Conservation (phyloP, 2,797 vertebrate genomes). For the Phylloscopus collybita region DNA sequence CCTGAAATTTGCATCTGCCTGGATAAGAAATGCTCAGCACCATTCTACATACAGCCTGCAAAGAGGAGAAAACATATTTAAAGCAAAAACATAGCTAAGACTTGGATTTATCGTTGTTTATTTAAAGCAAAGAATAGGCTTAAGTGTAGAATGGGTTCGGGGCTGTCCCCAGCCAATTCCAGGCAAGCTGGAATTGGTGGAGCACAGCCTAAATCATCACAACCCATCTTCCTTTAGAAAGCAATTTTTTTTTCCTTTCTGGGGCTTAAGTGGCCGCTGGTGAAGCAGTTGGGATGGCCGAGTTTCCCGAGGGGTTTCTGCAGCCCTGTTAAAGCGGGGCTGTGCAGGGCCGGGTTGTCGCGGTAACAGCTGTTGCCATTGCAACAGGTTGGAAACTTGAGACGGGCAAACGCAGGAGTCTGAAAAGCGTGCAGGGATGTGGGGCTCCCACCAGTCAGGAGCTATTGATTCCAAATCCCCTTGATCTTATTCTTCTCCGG, state of each 20-base stretch:
- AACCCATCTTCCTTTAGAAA: conserved; percentile 33
- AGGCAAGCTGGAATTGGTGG: not conserved
- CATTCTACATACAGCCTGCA: not conserved
- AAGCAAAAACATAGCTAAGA: not conserved
- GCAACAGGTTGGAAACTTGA: conserved; percentile 60
- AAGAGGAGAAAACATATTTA: not conserved
- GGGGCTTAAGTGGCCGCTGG: not conserved
- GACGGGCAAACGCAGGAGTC: conserved; percentile 15
- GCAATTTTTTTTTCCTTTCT: conserved; percentile 37
- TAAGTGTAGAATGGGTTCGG: not conserved
- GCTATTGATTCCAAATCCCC: conserved; percentile 58
- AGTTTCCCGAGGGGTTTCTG: not conserved
- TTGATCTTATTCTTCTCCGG: conserved; percentile 40
- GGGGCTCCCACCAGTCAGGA: conserved; percentile 4
- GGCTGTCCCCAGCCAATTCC: not conserved
- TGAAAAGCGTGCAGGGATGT: conserved; percentile 11
- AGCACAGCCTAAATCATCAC: not conserved
- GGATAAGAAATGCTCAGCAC: not conserved
- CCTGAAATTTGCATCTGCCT: not conserved
- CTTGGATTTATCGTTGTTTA: not conserved
- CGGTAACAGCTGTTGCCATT: conserved; percentile 58
- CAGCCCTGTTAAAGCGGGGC: not conserved
- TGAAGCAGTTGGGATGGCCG: not conserved
- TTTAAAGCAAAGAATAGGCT: not conserved
- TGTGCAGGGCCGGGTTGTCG: not conserved